These are phyloP conservation scores for Nesogale talazaci DNA, from an alignment of 2,113 vertebrate genomes.

Conservation along the genomic window DNA sequence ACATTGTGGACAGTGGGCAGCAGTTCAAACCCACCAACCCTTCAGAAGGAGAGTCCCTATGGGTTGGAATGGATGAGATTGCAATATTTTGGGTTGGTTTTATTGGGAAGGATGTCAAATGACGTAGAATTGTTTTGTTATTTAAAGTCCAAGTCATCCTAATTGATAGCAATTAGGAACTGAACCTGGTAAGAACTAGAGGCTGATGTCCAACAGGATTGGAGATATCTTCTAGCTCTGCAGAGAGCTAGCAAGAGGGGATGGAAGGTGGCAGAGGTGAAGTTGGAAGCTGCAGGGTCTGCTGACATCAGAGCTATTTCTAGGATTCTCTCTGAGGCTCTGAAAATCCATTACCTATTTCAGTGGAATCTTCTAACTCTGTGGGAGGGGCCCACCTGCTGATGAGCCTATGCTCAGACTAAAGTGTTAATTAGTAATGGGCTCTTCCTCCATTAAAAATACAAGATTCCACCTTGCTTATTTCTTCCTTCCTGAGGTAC, in stretches of 20 bases:
- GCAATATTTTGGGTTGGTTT: too few relatives aligned
- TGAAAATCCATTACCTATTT: slow-evolving; percentile 39
- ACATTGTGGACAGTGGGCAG: too few relatives aligned
- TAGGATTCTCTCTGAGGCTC: background rate
- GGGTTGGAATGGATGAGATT: too few relatives aligned
- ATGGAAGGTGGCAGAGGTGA: background rate
- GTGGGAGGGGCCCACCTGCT: slow-evolving; percentile 4
- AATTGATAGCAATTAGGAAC: background rate
- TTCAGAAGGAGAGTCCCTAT: too few relatives aligned
- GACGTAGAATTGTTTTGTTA: background rate
- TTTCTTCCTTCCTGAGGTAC: slow-evolving; percentile 19
- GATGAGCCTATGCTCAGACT: background rate
- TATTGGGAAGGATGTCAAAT: background rate
- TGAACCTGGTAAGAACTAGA: background rate
- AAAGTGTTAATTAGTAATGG: slow-evolving; percentile 58
- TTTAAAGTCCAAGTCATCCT: background rate
- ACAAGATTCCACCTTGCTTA: background rate
- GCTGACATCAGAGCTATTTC: slow-evolving; percentile 44
- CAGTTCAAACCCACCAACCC: too few relatives aligned
- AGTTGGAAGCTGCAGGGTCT: background rate
- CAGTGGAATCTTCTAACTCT: background rate
- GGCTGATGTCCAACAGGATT: background rate
- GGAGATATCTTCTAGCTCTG: too few relatives aligned
- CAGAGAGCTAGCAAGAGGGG: too few relatives aligned
- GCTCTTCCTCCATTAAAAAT: slow-evolving; percentile 20